Base-by-base conservation (phyloP, 2,888 invertebrate species). In the Sminthurinus aureus region DNA sequence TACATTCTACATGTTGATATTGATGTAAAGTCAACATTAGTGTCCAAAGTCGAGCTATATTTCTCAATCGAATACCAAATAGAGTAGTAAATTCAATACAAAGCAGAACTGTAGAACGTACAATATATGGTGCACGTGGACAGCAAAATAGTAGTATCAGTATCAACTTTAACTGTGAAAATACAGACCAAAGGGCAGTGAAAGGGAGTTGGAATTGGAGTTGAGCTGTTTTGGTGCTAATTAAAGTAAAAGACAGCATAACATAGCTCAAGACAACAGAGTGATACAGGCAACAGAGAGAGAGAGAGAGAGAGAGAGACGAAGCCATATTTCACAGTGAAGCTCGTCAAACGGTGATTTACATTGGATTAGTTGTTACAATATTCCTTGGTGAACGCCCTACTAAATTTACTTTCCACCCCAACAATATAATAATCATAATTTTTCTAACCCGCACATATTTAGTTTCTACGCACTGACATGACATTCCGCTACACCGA, bases 311-410 rank as follows among this genome's bases (percentile, higher is more conserved):
- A 22, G 52, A 73, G 26, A 74, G 64, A 66, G 79, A 79, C 79
- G 26, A 38, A n/a, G 79, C 67, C 50, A 85, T 85, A 85, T 81
- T 81, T 85, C 85, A 83, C 83, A 64, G 50, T 78, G 78, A 83
- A 75, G 81, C 83, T 85, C 85, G 83, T 85, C 85, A 83, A 81
- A 83, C 79, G 81, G 83, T 85, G 85, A 85, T 85, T 85, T 85
- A 85, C 81, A 83, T 81, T 78, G 78, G 82, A 82, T 82, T 77
- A 82, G 82, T 78, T 82, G 69, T 78, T 82, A n/a, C n/a, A n/a
- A n/a, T n/a, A 78, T 78, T 82, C 69, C 82, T 58, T 58, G 71
- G 64, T 82, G 20, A 51, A 71, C 78, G 78, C 82, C 82, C 82
- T 51, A 38, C 76, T 75, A 58, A 22, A 18, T 38, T 24, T 26